Percentiles rank a stretch among this genome's conserved stretches.
Evolutionary conservation across 1,140 invertebrate species (phyloP).

Genomic region (Hylyphantes graminicola): DNA sequence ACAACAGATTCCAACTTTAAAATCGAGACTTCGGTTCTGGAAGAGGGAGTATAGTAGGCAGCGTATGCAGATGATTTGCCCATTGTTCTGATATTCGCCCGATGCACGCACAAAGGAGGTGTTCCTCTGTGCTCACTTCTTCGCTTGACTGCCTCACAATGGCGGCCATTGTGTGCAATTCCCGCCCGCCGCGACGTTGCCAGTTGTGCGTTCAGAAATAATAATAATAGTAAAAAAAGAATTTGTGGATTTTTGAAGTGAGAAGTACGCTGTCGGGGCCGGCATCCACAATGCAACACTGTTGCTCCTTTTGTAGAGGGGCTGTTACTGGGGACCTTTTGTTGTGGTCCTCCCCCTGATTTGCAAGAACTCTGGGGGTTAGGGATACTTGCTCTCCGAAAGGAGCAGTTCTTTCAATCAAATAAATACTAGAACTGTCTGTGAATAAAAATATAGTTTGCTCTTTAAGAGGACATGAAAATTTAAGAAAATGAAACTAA

Average conservation of each 20-base stretch:
- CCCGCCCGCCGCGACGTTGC: conserved; percentile 53
- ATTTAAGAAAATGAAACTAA: no score
- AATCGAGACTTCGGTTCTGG: conserved; percentile 47
- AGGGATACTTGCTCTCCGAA: no score
- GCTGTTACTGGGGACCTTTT: conserved; percentile 48
- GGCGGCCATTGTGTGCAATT: conserved; percentile 43
- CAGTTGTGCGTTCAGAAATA: conserved; percentile 18
- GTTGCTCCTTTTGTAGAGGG: conserved; percentile 55
- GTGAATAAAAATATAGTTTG: no score
- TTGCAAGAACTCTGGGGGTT: conserved; percentile 16
- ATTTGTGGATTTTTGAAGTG: conserved; percentile 58
- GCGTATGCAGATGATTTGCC: conserved; percentile 58
- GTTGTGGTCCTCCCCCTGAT: conserved; percentile 51
- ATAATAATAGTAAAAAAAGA: conserved; percentile 32
- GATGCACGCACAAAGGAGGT: conserved; percentile 43
- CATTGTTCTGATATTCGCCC: conserved; percentile 42
- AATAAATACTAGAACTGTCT: no score
- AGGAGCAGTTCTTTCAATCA: no score
- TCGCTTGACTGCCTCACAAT: conserved; percentile 57
- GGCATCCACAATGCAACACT: conserved; percentile 45
- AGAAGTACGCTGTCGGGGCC: conserved; percentile 48
- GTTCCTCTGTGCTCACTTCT: conserved; percentile 58
- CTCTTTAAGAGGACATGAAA: no score
- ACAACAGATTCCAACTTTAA: conserved; percentile 47
- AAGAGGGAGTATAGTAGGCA: conserved; percentile 14